Evolutionary conservation across 1,140 invertebrate species (phyloP), one percentile per base, ranked within the genome.

Genomic region (Lepidostoma basale): DNA sequence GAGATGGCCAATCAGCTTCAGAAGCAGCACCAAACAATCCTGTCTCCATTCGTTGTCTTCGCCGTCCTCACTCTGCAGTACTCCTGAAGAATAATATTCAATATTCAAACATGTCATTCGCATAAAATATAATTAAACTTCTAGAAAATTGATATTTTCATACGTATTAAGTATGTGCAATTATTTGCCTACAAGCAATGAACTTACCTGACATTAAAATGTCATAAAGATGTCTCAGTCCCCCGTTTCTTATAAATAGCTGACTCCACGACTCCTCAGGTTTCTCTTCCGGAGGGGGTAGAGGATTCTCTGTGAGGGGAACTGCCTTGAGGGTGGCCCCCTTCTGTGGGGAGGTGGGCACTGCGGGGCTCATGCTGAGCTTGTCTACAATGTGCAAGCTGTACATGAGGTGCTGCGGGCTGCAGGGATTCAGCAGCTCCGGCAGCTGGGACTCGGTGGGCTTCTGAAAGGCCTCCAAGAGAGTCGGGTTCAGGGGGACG

Each of bases 351-450:
- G 68, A 62, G 12, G 74, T 58, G 66, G 76, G 77, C 3, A 77
- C 52, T 14, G 75, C 77, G 36, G 77, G 78, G 12, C 12, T 60
- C 58, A 76, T 79, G 70, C 78, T 80, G 54, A 80, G 74, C 67
- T 86, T 87, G 62, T 97, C 95, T 1, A 97, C 91, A 60, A 97
- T 96, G 76, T 97, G 95, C 39, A 97, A 78, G 0, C 93, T 95
- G 77, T 98, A 98, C 92, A 97, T 96, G 42, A 98, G 85, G 76
- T 96, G 96, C 78, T 97, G 95, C 0, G 95, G 91, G 79, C 92
- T 94, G 1, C 88, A 87, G 0, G 94, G 92, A 81, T 96, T 91
- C 0, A 98, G 81, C 0, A 97, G 77, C 72, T 91, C 88, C 20
- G 88, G 85, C 69, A 95, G 79, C 68, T 88, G 86, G 49, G 83